Conservation (phyloP, 30 jellyfish, hydroid and myxozoan species). For the Turritopsis dohrnii region DNA sequence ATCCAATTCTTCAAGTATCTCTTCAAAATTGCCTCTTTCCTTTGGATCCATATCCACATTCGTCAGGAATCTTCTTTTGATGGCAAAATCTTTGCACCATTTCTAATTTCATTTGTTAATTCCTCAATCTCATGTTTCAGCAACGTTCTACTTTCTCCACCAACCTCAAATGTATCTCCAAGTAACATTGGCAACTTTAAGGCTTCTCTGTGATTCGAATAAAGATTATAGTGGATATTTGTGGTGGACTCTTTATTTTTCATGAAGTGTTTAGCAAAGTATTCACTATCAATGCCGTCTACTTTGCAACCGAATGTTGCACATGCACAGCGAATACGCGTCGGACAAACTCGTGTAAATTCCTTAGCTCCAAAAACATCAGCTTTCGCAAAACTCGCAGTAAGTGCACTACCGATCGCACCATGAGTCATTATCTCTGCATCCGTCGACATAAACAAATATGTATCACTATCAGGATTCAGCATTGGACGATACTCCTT, state of each 20-base stretch:
- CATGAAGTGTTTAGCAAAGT: conserved; percentile 32
- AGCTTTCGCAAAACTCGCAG: conserved; percentile 12
- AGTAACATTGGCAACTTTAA: conserved; percentile 12
- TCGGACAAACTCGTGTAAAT: conserved; percentile 16
- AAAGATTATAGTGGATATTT: conserved; percentile 19
- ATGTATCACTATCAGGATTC: background rate
- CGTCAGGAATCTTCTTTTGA: conserved; percentile 17
- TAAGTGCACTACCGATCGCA: conserved; percentile 8
- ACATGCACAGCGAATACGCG: conserved; percentile 24
- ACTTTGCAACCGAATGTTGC: conserved; percentile 26
- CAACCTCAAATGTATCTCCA: conserved; percentile 25
- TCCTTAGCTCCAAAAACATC: background rate
- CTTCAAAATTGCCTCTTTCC: conserved; percentile 2
- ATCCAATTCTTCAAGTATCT: conserved; percentile 22
- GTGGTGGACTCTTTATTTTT: conserved; percentile 29
- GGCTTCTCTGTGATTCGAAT: conserved; percentile 26
- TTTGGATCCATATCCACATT: conserved; percentile 7
- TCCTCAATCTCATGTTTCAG: conserved; percentile 16
- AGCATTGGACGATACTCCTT: conserved; percentile 4
- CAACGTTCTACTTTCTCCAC: background rate
- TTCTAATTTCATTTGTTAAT: conserved; percentile 5
- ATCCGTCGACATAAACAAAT: conserved; percentile 24
- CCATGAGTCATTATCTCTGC: conserved; percentile 15
- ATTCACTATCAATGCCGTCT: conserved; percentile 30
- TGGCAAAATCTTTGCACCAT: conserved; percentile 6